A percentile compares a stretch with the other conserved stretches of the same genome.
Evolutionary conservation across 2,888 invertebrate genomes (phyloP).

Genomic region (Chrysopilus asiliformis): DNA sequence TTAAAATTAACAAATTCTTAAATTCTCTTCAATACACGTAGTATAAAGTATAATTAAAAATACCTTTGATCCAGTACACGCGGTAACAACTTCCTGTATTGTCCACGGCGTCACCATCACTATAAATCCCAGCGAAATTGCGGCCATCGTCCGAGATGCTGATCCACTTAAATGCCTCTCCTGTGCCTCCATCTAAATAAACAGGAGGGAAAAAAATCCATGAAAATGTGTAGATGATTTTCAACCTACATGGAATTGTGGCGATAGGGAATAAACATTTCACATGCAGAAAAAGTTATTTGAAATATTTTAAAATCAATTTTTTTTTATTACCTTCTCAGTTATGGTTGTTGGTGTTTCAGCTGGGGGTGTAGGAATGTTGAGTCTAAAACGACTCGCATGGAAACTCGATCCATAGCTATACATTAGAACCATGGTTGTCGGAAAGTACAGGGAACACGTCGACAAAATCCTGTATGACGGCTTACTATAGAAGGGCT

Average conservation of each 20-base stretch:
- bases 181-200: conserved; percentile 25
- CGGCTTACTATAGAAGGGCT: conserved; percentile 68
- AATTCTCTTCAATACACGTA: neutral
- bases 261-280: too few relatives aligned
- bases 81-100: conserved; percentile 80
- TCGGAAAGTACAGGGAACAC: conserved; percentile 80
- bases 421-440: conserved; percentile 84
- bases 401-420: conserved; percentile 84
- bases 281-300: too few relatives aligned
- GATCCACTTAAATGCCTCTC: conserved; percentile 57
- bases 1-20: neutral
- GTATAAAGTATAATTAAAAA: too few relatives aligned
- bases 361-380: conserved; percentile 30
- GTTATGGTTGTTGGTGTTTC: conserved; percentile 31
- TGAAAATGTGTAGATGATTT: too few relatives aligned
- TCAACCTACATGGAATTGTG: too few relatives aligned
- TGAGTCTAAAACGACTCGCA: conserved; percentile 61
- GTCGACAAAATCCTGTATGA: conserved; percentile 65
- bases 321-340: conserved; percentile 10
- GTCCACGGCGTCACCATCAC: conserved; percentile 86
- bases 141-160: conserved; percentile 79
- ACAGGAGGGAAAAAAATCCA: too few relatives aligned
- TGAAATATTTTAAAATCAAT: too few relatives aligned
- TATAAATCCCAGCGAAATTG: conserved; percentile 81
- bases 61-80: conserved; percentile 77